Base-by-base conservation (phyloP, 2,888 invertebrate species). In the Linnaemya tessellans region DNA sequence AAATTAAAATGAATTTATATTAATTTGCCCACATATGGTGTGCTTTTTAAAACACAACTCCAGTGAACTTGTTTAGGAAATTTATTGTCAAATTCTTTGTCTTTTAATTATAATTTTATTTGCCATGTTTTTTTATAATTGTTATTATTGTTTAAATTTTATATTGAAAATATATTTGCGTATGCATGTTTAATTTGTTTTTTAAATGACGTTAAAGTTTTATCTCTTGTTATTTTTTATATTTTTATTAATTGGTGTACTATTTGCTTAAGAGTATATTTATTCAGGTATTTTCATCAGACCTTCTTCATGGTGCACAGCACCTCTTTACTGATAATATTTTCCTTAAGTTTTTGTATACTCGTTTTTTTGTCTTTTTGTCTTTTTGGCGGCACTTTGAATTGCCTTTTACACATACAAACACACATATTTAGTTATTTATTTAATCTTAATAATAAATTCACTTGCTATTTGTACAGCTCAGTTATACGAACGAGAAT, bases 131-230 rank as follows among this genome's bases (percentile, higher is more conserved):
- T 41, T 58, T 56, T 41, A n/a, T n/a, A 60, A 46, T 60, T 62
- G 5, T 38, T 49, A 8, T 43, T 30, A 30, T 64, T 25, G 38
- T 75, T 75, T 64, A 56, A 64, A 64, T 41, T 64, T 51, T 13
- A 43, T 77, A 68, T 56, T 35, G 56, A 54, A 56, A 67, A 62
- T 65, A 75, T 65, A 13, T 60, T 73, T 73, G 60, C 43, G 38
- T 30, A 30, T 38, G 41, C 35, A 49, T 43, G 60, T 79, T 80
- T 70, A 81, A 81, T 84, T 84, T 84, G 30, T 35, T 49, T 68
- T 80, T 62, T 41, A 84, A 81, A 65, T 84, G 81, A 84, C 81
- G 81, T 74, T 84, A 56, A 70, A 79, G 46, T 74, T 81, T 84
- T 81, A 81, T 81, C 81, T 84, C 54, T 77, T 54, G 41, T 38